Evolutionary conservation across 2,113 vertebrate genomes (phyloP).

Genomic region (Syrrhaptes paradoxus): DNA sequence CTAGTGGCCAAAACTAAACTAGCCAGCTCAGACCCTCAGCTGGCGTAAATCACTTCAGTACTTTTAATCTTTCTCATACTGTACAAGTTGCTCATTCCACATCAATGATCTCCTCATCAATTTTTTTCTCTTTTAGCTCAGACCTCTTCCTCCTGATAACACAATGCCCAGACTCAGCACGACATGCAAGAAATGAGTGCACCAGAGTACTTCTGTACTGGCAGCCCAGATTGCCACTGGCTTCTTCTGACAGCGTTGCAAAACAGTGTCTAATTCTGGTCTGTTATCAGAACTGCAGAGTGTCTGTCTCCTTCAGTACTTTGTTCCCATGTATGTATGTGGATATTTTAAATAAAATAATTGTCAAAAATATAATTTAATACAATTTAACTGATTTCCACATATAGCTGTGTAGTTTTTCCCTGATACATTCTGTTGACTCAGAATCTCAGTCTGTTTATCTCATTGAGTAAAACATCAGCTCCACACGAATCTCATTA

Average conservation of each 20-base stretch:
- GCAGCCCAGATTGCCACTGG: not conserved
- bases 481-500: not conserved
- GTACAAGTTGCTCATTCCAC: not conserved
- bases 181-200: not conserved
- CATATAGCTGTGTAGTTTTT: not conserved
- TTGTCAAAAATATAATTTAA: not conserved
- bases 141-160: not conserved
- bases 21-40: slow-evolving; percentile 27
- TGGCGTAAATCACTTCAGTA: slow-evolving; percentile 29
- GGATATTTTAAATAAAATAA: not conserved
- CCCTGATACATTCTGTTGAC: not conserved
- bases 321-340: not conserved
- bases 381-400: not conserved
- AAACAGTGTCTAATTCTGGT: not conserved
- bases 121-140: slow-evolving; percentile 26
- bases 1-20: slow-evolving; percentile 52
- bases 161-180: not conserved
- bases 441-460: not conserved
- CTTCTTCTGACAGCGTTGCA: not conserved
- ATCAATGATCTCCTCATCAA: not conserved
- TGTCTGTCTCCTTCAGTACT: not conserved
- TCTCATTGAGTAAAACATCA: not conserved
- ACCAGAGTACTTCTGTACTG: not conserved
- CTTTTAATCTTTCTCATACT: slow-evolving; percentile 1
- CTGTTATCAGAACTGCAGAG: not conserved